A percentile compares a stretch with the other conserved stretches of the same genome.
Conservation (phyloP, 2,797 vertebrate species). For the Botia almorhae region DNA sequence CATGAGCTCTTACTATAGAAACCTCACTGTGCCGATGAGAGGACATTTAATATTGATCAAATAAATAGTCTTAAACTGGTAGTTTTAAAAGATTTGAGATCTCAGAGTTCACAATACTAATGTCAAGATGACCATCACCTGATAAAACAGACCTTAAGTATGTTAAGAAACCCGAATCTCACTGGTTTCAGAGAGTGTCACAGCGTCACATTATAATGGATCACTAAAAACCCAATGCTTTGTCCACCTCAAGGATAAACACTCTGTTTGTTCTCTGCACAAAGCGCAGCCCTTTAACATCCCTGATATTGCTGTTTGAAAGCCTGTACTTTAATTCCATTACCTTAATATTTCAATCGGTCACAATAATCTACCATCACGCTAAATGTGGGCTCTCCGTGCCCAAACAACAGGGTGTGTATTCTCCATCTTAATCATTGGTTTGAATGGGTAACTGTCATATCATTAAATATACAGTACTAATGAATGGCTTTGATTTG, state of each 20-base stretch:
- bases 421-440: slow-evolving; percentile 58
- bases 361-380: slow-evolving; percentile 75
- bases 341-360: slow-evolving; percentile 80
- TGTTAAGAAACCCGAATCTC: not conserved
- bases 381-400: slow-evolving; percentile 66
- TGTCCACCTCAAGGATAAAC: slow-evolving; percentile 76
- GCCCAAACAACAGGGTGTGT: slow-evolving; percentile 58
- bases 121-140: not conserved
- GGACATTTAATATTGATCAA: slow-evolving; percentile 65
- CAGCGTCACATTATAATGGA: slow-evolving; percentile 3
- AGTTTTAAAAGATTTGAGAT: not conserved
- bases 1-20: slow-evolving; percentile 22
- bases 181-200: too few species aligned
- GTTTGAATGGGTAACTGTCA: slow-evolving; percentile 11
- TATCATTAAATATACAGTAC: slow-evolving; percentile 23
- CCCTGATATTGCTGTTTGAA: slow-evolving; percentile 75
- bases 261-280: slow-evolving; percentile 72
- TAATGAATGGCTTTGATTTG: slow-evolving; percentile 34
- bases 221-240: slow-evolving; percentile 32
- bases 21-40: slow-evolving; percentile 9
- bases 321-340: slow-evolving; percentile 81
- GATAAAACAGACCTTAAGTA: not conserved
- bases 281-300: slow-evolving; percentile 76
- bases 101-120: not conserved
- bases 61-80: slow-evolving; percentile 2